These are phyloP conservation scores for Diploscapter pachys DNA, from an alignment of 1,140 invertebrate species.

Conservation along the genomic window DNA sequence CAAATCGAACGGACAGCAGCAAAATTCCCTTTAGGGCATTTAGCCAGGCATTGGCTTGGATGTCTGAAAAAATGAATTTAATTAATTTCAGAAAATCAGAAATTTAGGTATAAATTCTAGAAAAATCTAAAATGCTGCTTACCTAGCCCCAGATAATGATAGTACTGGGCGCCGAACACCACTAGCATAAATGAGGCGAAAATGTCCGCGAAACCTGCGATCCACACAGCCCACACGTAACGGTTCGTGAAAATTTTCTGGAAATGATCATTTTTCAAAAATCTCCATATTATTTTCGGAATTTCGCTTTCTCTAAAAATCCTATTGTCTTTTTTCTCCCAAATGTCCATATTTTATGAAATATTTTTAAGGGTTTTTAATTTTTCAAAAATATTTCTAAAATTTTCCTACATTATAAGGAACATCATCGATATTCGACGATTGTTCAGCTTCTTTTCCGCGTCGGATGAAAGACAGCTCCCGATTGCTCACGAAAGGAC, in stretches of 20 bases:
- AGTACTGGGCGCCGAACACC: constrained; percentile 21
- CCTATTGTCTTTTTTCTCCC: no score
- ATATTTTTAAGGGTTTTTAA: no score
- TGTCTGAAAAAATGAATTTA: not conserved
- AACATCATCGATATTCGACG: no score
- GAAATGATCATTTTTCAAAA: constrained; percentile 9
- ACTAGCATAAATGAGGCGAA: constrained; percentile 18
- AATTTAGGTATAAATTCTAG: not conserved
- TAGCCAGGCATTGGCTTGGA: constrained; percentile 21
- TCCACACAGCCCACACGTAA: constrained; percentile 20
- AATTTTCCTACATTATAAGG: no score
- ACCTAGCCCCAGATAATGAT: constrained; percentile 24
- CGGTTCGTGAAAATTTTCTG: constrained; percentile 10
- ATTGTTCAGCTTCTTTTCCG: not conserved
- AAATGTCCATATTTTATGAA: no score
- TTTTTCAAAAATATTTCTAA: no score
- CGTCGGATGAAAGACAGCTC: constrained; percentile 1
- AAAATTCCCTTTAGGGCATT: constrained; percentile 18
- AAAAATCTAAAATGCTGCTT: constrained; percentile 1
- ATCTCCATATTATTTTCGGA: no score
- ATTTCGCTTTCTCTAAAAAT: no score
- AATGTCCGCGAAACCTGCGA: constrained; percentile 20
- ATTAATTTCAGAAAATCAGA: not conserved
- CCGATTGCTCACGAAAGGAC: not conserved
- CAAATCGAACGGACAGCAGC: constrained; percentile 9